Percentiles rank a stretch among this genome's conserved stretches.
Conservation (phyloP, 2,888 invertebrate genomes). For the Thereva nobilitata region DNA sequence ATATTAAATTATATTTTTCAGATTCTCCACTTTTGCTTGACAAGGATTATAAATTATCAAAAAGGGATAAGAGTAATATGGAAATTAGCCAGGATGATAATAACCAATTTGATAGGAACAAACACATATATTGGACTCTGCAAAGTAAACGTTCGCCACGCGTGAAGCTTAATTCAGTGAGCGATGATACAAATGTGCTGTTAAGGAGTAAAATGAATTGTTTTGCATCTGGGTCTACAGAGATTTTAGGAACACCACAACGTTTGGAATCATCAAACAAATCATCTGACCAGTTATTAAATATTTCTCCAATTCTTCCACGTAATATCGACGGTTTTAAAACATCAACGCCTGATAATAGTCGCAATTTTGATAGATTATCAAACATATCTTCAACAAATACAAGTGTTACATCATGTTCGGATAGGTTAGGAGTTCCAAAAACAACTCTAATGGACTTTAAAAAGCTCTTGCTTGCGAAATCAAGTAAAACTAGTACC, state of each 20-base stretch:
- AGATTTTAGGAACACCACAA: too few species aligned
- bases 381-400: not conserved
- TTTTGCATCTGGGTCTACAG: too few species aligned
- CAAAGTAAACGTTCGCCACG: constrained; percentile 56
- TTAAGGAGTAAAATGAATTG: constrained; percentile 11
- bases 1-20: too few species aligned
- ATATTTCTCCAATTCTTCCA: constrained; percentile 72
- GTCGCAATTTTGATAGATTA: too few species aligned
- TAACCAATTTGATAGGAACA: too few species aligned
- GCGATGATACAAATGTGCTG: constrained; percentile 13
- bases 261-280: not conserved
- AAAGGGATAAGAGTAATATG: too few species aligned
- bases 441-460: constrained; percentile 84
- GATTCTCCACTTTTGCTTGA: too few species aligned
- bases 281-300: constrained; percentile 45
- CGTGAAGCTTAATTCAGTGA: not conserved
- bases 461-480: constrained; percentile 77
- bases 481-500: constrained; percentile 68
- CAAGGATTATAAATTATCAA: too few species aligned
- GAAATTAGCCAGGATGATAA: too few species aligned
- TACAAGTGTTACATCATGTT: constrained; percentile 60
- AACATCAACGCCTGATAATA: constrained; percentile 66
- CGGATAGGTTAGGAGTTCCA: constrained; percentile 68
- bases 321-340: constrained; percentile 65
- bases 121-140: constrained; percentile 65